phyloP scores from a whole-genome alignment of 2,113 vertebrate species.

The Chaetodon auriga region DNA sequence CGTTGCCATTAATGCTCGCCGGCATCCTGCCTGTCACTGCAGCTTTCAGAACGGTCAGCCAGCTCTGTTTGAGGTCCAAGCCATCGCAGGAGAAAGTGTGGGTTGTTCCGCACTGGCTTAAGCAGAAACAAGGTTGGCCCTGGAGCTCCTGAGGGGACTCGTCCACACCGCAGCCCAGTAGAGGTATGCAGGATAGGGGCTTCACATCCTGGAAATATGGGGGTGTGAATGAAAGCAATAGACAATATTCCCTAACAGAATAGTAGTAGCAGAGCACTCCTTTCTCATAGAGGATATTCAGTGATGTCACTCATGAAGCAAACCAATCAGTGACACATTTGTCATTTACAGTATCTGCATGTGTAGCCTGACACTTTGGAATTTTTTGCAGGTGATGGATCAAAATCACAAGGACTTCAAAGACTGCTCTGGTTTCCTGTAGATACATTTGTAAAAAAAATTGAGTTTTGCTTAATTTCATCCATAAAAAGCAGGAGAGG shows the following conservation, averaged over 20 bases:
- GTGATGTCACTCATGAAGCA: neutral
- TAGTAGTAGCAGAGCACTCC: neutral
- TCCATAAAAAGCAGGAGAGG: neutral
- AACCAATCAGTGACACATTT: too few species aligned
- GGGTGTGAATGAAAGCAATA: neutral
- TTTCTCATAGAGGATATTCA: neutral
- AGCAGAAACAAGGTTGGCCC: conserved; percentile 86
- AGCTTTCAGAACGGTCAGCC: conserved; percentile 78
- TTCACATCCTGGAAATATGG: conserved; percentile 85
- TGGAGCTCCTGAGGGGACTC: conserved; percentile 86
- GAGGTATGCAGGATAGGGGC: conserved; percentile 88
- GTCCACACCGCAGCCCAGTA: conserved; percentile 89
- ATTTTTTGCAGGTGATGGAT: neutral
- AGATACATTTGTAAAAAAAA: too few species aligned
- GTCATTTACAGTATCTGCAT: too few species aligned
- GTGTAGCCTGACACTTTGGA: too few species aligned
- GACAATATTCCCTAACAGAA: neutral
- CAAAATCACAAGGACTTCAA: neutral
- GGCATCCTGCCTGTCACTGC: neutral
- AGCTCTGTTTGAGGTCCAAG: conserved; percentile 89
- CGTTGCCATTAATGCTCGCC: neutral
- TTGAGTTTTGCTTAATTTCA: neutral
- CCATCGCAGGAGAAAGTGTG: conserved; percentile 90
- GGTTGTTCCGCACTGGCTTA: conserved; percentile 88
- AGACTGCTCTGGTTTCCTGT: too few species aligned